A percentile compares a stretch with the other conserved stretches of the same genome.
Evolutionary conservation across 2,888 invertebrate genomes (phyloP).

Genomic region (Malthinus seriepunctatus): DNA sequence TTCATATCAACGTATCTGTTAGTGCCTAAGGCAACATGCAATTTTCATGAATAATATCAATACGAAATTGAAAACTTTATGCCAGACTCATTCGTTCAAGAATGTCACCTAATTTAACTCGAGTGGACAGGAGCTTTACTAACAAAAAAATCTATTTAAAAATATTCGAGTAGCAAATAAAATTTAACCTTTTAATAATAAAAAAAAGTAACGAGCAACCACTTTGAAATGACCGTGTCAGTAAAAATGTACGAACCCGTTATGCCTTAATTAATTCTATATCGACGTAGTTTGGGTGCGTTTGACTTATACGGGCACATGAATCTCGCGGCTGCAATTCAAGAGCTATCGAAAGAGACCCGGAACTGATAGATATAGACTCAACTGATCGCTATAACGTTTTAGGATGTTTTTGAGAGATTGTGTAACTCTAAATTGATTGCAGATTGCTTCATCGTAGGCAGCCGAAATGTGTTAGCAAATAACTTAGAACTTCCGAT

Average conservation of each 20-base stretch:
- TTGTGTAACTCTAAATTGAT: slow-evolving; percentile 21
- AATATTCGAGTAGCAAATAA: too few relatives aligned
- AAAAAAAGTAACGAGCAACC: not conserved
- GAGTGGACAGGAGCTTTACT: too few relatives aligned
- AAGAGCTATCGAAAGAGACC: slow-evolving; percentile 30
- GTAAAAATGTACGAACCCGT: slow-evolving; percentile 10
- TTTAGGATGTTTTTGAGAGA: slow-evolving; percentile 24
- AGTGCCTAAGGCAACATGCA: too few relatives aligned
- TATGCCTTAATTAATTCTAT: slow-evolving; percentile 32
- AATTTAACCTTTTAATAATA: too few relatives aligned
- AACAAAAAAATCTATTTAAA: too few relatives aligned
- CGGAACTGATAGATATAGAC: slow-evolving; percentile 29
- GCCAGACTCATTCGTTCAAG: too few relatives aligned
- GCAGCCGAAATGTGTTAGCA: slow-evolving; percentile 7
- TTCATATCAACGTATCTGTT: too few relatives aligned
- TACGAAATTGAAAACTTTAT: too few relatives aligned
- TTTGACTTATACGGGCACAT: slow-evolving; percentile 43
- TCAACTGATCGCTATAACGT: slow-evolving; percentile 24
- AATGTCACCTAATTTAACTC: too few relatives aligned
- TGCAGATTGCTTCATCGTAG: slow-evolving; percentile 7
- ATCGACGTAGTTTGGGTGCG: slow-evolving; percentile 33
- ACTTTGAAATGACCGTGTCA: slow-evolving; percentile 17
- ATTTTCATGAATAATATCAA: too few relatives aligned
- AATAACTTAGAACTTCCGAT: slow-evolving; percentile 4
- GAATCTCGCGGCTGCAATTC: slow-evolving; percentile 40